Conservation (phyloP, 1,140 invertebrate species). For the Lethocerus indicus region DNA sequence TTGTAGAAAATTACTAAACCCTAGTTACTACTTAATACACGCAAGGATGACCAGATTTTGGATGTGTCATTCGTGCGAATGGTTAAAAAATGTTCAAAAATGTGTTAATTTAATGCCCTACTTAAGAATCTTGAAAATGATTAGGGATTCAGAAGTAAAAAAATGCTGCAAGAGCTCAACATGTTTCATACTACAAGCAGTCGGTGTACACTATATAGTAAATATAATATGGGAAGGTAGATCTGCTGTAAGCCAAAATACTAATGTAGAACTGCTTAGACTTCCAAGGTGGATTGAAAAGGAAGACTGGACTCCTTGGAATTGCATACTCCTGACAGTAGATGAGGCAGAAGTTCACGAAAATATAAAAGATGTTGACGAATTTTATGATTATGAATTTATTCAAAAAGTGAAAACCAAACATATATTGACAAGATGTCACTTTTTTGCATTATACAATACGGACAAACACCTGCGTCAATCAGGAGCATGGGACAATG, state of each 20-base stretch:
- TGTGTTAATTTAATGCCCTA: background rate
- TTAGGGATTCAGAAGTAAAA: background rate
- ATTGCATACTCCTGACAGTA: slow-evolving; percentile 43
- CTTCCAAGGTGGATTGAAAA: slow-evolving; percentile 36
- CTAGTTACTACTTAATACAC: background rate
- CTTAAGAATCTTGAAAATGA: background rate
- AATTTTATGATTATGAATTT: background rate
- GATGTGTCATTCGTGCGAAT: background rate
- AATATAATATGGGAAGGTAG: slow-evolving; percentile 45
- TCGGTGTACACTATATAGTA: slow-evolving; percentile 41
- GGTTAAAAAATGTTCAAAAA: background rate
- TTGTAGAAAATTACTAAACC: background rate
- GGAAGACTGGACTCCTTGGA: slow-evolving; percentile 51
- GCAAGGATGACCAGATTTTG: background rate
- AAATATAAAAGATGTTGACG: background rate
- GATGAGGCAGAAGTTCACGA: slow-evolving; percentile 40
- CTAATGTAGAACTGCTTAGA: slow-evolving; percentile 35
- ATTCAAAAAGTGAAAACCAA: background rate
- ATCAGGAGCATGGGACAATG: no score
- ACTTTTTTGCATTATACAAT: background rate
- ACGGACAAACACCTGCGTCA: no score
- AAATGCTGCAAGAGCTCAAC: background rate
- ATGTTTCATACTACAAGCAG: background rate
- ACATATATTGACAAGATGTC: background rate
- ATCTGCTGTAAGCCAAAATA: slow-evolving; percentile 40